Percentiles rank a stretch among this genome's conserved stretches.
Conservation (phyloP, 2,113 vertebrate genomes). For the Cariama cristata region DNA sequence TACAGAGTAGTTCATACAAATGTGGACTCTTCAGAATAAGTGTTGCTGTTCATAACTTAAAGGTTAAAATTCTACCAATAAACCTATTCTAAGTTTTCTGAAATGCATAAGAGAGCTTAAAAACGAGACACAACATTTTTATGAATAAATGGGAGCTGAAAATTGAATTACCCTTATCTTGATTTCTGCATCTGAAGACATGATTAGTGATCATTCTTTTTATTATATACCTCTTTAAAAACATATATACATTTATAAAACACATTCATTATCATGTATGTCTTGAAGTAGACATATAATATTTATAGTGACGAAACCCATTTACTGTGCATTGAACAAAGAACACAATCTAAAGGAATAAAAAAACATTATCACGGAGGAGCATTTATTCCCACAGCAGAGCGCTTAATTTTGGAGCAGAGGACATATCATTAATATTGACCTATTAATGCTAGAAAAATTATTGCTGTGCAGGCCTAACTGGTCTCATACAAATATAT, state of each 20-base stretch:
- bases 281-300: neutral
- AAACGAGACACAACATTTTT: neutral
- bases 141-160: neutral
- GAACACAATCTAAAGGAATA: neutral
- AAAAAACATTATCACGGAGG: neutral
- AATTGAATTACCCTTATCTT: neutral
- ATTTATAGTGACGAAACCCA: neutral
- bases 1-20: neutral
- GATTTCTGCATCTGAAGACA: neutral
- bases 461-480: neutral
- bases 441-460: constrained; percentile 19
- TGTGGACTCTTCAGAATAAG: neutral
- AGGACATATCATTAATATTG: neutral
- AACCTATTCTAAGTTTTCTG: neutral
- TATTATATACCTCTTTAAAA: constrained; percentile 9
- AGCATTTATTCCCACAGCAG: neutral
- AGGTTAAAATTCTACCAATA: neutral
- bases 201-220: neutral
- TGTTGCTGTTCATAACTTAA: neutral
- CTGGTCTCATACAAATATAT: neutral
- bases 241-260: neutral
- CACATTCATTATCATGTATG: neutral
- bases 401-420: neutral
- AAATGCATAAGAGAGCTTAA: neutral
- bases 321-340: neutral